A percentile compares a stretch with the other conserved stretches of the same genome.
Conservation (phyloP, 1,140 invertebrate species). For the Portunus trituberculatus region DNA sequence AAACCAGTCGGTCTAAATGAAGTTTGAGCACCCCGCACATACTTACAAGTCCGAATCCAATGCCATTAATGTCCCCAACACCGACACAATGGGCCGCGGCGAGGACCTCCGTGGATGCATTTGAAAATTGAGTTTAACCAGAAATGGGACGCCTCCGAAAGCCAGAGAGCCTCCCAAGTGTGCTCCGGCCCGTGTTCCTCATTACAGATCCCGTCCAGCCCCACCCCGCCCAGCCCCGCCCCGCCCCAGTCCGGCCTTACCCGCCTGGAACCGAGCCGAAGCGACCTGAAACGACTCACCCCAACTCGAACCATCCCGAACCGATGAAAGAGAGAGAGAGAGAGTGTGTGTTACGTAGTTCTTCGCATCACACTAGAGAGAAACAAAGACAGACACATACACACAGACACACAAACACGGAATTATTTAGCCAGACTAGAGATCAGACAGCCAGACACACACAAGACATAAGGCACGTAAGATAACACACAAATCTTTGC, state of each 20-base stretch:
- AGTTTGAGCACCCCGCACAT: conserved; percentile 43
- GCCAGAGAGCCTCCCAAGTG: neutral
- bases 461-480: no score
- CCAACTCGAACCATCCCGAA: no score
- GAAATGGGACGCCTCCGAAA: neutral
- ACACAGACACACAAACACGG: no score
- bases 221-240: no score
- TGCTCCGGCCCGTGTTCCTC: neutral
- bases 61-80: conserved; percentile 50
- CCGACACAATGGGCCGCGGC: conserved; percentile 45
- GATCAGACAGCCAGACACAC: neutral
- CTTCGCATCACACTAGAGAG: neutral
- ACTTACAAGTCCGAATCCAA: conserved; percentile 55
- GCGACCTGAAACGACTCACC: no score
- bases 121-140: conserved; percentile 63
- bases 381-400: neutral
- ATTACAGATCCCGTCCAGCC: neutral
- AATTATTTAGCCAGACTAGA: no score
- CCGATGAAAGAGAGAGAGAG: conserved; percentile 7
- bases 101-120: conserved; percentile 43
- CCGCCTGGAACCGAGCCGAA: neutral
- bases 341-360: neutral
- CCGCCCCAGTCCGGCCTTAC: no score
- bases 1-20: conserved; percentile 41
- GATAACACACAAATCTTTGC: no score